phyloP scores from a whole-genome alignment of 2,888 invertebrate genomes.

The Syritta pipiens region DNA sequence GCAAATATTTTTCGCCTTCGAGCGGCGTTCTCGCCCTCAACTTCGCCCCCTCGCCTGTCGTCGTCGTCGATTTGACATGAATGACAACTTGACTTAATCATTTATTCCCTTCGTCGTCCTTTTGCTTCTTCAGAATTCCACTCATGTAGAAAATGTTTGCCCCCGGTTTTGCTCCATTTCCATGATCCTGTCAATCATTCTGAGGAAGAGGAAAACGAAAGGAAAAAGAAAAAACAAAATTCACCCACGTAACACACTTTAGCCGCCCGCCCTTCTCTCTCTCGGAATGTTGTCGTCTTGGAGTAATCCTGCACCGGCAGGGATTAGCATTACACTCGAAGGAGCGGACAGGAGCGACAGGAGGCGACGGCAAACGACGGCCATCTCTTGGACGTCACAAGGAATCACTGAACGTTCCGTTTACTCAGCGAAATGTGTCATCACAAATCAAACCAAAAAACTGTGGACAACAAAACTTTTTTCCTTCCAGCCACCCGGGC shows the following conservation, averaged over 20 bases:
- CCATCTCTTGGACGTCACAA: slow-evolving; percentile 43
- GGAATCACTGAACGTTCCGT: slow-evolving; percentile 62
- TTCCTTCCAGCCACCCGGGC: not conserved
- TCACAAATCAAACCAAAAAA: slow-evolving; percentile 67
- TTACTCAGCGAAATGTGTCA: slow-evolving; percentile 57
- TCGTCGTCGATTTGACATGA: slow-evolving; percentile 62
- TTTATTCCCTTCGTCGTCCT: slow-evolving; percentile 62
- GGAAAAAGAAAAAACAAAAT: slow-evolving; percentile 6
- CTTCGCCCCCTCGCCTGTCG: not conserved
- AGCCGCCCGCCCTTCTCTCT: no score
- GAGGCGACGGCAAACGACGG: slow-evolving; percentile 17
- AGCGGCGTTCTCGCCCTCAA: not conserved
- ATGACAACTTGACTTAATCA: slow-evolving; percentile 69
- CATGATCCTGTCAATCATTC: slow-evolving; percentile 65
- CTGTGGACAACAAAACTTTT: slow-evolving; percentile 20
- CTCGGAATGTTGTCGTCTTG: slow-evolving; percentile 30
- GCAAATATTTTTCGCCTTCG: slow-evolving; percentile 42
- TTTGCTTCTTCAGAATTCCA: slow-evolving; percentile 53
- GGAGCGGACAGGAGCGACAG: no score
- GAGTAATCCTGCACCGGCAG: slow-evolving; percentile 40
- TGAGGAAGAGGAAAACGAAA: not conserved
- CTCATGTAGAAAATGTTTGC: slow-evolving; percentile 65
- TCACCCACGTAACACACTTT: slow-evolving; percentile 55
- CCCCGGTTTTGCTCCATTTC: slow-evolving; percentile 44
- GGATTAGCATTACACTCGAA: slow-evolving; percentile 34